Base-by-base conservation (phyloP, 1,140 invertebrate species). In the Pogonognathellus flavescens region DNA sequence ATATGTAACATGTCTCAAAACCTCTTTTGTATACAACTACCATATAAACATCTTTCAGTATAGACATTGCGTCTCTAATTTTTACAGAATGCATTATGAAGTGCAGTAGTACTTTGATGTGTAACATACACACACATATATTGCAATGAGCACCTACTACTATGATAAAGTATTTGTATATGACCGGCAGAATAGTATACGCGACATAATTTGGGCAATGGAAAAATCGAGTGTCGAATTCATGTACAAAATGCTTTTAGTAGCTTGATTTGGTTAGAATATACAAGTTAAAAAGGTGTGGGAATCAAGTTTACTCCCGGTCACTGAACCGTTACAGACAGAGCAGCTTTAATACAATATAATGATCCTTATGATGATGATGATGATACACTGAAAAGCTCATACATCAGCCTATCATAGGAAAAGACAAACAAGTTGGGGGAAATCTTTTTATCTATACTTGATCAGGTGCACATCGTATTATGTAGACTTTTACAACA, bases 251-350 rank as follows among this genome's bases (percentile, higher is more conserved):
- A 14, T 57, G 53, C n/a, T 57, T 57, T 57, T n/a, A 57, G n/a
- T 57, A 57, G n/a, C 11, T 57, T 57, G 11, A 13, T 57, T 57
- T 14, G 53, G 31, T 4, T 72, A 49, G 22, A 31, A 50, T 76
- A 50, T 76, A 31, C 70, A 49, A 76, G 41, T 76, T 31, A 76
- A 76, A 76, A 76, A 76, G 70, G 70, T 76, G 70, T 76, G 70
- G 70, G 70, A 76, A 76, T 76, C 70, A 76, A 76, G 70, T 76
- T 76, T 76, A 76, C 70, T 76, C 70, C 70, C 70, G 70, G 70
- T 76, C 70, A 76, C 70, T 76, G 70, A 76, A 76, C 70, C 41
- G 18, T 76, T 76, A 70, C 20, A 70, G 25, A 70, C 25, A 11
- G 22, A n/a, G 9, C 53, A 57, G n/a, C 53, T 57, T 14, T 57